phyloP scores from a whole-genome alignment of 1,140 invertebrate genomes.

The Sitophilus oryzae region DNA sequence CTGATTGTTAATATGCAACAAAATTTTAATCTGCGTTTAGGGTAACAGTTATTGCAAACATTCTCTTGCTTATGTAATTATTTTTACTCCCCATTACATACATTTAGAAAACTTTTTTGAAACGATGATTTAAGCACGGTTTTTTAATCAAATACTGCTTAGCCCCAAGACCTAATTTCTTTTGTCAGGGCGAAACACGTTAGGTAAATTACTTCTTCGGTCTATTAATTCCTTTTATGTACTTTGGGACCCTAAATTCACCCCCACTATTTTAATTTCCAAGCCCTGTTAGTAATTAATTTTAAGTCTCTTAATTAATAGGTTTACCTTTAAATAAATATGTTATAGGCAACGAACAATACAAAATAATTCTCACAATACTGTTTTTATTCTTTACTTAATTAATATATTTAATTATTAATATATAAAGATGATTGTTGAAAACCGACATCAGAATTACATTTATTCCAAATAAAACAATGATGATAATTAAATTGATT shows the following conservation, averaged over 20 bases:
- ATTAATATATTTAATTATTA: too few species aligned
- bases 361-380: not conserved
- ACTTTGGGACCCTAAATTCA: not conserved
- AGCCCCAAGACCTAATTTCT: not conserved
- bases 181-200: not conserved
- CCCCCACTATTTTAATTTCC: not conserved
- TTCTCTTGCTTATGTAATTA: too few species aligned
- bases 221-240: not conserved
- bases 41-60: too few species aligned
- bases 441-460: too few species aligned
- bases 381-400: too few species aligned
- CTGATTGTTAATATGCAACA: too few species aligned
- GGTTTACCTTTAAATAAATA: not conserved
- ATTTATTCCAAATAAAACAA: too few species aligned
- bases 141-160: not conserved
- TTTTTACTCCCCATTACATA: too few species aligned
- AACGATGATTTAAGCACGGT: not conserved
- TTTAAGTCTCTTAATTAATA: not conserved
- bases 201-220: not conserved
- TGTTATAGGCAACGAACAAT: not conserved
- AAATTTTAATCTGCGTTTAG: too few species aligned
- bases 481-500: too few species aligned
- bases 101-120: too few species aligned
- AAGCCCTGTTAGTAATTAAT: not conserved
- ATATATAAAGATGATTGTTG: too few species aligned